These are phyloP conservation scores for Drepanosiphum platanoidis DNA, from an alignment of 2,888 invertebrate species.

Conservation along the genomic window DNA sequence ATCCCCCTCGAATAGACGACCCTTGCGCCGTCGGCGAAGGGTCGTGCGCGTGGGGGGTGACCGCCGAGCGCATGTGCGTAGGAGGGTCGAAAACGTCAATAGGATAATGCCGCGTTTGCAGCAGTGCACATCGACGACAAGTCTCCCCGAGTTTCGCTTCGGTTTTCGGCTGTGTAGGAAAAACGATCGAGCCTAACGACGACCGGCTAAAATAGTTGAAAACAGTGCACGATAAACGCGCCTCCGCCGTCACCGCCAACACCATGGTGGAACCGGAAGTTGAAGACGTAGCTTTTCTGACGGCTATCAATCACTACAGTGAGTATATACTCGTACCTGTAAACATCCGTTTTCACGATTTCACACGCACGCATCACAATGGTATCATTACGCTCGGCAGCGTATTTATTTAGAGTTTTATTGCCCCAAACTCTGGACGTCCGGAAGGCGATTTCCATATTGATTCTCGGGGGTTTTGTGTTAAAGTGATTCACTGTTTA, in stretches of 20 bases:
- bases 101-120: constrained; percentile 36
- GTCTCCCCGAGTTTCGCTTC: not conserved
- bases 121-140: constrained; percentile 30
- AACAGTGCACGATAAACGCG: not conserved
- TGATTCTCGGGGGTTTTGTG: too few species aligned
- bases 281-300: constrained; percentile 91
- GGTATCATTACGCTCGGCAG: too few species aligned
- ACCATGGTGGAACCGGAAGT: constrained; percentile 89
- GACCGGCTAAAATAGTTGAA: not conserved
- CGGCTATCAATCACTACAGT: constrained; percentile 70
- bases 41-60: constrained; percentile 18
- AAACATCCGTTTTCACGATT: too few species aligned
- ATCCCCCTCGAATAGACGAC: constrained; percentile 30
- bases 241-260: not conserved
- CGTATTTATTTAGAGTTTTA: too few species aligned
- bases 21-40: constrained; percentile 45
- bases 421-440: too few species aligned
- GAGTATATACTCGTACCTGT: too few species aligned
- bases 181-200: not conserved
- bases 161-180: not conserved
- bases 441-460: too few species aligned
- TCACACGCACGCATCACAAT: too few species aligned
- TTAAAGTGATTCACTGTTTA: too few species aligned
- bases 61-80: constrained; percentile 47
- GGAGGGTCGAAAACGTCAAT: constrained; percentile 57